These are phyloP conservation scores for Xylota segnis DNA, from an alignment of 2,888 invertebrate genomes.

Conservation along the genomic window DNA sequence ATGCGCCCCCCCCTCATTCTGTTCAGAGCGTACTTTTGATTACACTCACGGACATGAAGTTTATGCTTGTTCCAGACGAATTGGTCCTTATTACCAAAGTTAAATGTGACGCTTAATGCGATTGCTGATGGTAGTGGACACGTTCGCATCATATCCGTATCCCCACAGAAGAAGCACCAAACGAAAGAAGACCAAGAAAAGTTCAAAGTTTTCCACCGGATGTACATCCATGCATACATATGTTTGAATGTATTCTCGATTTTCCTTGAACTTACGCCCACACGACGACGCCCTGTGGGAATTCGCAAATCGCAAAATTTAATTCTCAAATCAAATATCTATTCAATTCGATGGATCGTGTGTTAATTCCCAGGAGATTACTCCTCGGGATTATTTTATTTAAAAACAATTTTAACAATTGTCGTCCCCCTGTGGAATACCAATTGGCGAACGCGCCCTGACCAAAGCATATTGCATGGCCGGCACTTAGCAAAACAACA, in stretches of 20 bases:
- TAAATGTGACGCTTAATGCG: conserved; percentile 67
- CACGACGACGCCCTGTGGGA: background rate
- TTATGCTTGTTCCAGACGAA: conserved; percentile 57
- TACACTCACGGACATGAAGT: conserved; percentile 67
- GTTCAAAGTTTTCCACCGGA: conserved; percentile 29
- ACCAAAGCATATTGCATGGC: conserved; percentile 36
- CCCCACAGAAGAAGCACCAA: background rate
- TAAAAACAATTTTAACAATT: conserved; percentile 68
- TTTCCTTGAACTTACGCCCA: background rate
- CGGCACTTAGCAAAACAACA: conserved; percentile 13
- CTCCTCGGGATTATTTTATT: conserved; percentile 57
- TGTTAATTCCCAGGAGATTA: conserved; percentile 49
- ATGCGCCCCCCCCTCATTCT: background rate
- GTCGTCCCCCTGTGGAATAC: conserved; percentile 39
- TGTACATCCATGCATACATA: too few species aligned
- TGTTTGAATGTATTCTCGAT: too few species aligned
- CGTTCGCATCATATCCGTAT: conserved; percentile 6
- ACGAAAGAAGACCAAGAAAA: background rate
- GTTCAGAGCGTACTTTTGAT: conserved; percentile 50
- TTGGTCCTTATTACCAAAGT: conserved; percentile 67
- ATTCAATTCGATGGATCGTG: conserved; percentile 44
- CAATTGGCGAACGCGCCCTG: conserved; percentile 25
- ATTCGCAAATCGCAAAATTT: conserved; percentile 10
- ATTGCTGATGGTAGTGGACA: conserved; percentile 63
- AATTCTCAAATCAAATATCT: conserved; percentile 42